phyloP scores from a whole-genome alignment of 2,113 vertebrate genomes.

The Silurus asotus region DNA sequence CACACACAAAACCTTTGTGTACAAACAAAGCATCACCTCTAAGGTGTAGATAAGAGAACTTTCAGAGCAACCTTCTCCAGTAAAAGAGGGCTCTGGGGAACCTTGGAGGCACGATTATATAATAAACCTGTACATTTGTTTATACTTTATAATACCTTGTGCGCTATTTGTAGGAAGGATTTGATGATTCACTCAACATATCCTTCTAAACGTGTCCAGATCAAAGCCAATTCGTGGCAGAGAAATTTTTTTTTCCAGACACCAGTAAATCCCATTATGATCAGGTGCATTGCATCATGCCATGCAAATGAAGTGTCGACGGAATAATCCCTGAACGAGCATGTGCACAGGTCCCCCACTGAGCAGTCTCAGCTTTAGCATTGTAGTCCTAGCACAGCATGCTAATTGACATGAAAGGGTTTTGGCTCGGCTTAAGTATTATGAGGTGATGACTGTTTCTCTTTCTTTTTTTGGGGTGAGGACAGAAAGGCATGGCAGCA shows the following conservation, averaged over 20 bases:
- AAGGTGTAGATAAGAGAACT: slow-evolving; percentile 29
- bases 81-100: slow-evolving; percentile 3
- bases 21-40: slow-evolving; percentile 18
- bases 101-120: background rate
- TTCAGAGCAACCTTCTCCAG: background rate
- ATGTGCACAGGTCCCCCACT: background rate
- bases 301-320: background rate
- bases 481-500: slow-evolving; percentile 37
- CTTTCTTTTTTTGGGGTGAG: background rate
- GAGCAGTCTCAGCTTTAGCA: background rate
- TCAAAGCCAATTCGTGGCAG: too few relatives aligned
- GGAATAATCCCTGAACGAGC: background rate
- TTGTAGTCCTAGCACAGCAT: slow-evolving; percentile 10
- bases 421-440: background rate
- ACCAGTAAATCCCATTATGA: background rate
- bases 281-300: background rate
- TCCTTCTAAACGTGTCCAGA: background rate
- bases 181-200: background rate
- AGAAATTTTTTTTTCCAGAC: background rate
- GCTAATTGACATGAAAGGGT: background rate
- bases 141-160: background rate
- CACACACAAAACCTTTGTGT: slow-evolving; percentile 34
- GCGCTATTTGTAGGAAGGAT: background rate
- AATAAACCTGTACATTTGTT: background rate
- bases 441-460: background rate